Conservation (phyloP, 2,888 invertebrate genomes). For the Omphaloscelis lunosa region DNA sequence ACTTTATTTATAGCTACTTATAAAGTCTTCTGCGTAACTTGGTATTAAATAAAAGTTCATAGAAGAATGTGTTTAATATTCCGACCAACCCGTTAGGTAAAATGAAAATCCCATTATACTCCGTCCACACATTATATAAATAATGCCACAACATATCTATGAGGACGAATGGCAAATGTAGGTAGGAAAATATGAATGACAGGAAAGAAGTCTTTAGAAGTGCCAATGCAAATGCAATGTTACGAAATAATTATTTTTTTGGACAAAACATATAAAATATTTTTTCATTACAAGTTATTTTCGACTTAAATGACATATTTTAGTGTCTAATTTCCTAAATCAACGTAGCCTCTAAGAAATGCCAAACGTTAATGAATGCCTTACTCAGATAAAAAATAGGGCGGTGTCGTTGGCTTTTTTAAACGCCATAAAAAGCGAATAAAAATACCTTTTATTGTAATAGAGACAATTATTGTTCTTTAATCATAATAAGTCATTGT, state of each 20-base stretch:
- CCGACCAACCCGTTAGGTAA: not conserved
- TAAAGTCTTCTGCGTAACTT: not conserved
- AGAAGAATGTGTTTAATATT: not conserved
- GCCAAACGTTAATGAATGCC: not conserved
- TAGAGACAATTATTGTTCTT: slow-evolving; percentile 16
- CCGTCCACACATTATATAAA: too few relatives aligned
- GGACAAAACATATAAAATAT: not conserved
- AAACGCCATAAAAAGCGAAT: slow-evolving; percentile 18
- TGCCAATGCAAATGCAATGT: not conserved
- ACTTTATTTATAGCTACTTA: not conserved
- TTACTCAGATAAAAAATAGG: not conserved
- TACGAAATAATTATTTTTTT: too few relatives aligned
- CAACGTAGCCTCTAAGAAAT: not conserved
- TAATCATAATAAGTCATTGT: slow-evolving; percentile 31
- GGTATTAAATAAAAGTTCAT: not conserved
- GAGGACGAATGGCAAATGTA: not conserved
- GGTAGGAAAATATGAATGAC: not conserved
- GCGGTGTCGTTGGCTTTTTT: slow-evolving; percentile 10
- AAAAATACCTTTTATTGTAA: slow-evolving; percentile 14
- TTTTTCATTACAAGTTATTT: not conserved
- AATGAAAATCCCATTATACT: not conserved
- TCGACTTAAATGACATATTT: not conserved
- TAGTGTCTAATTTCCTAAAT: not conserved
- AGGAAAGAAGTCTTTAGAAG: not conserved
- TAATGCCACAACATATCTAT: not conserved